These are phyloP conservation scores for Protobothrops mucrosquamatus DNA, from an alignment of 2,113 vertebrate genomes.

Conservation along the genomic window DNA sequence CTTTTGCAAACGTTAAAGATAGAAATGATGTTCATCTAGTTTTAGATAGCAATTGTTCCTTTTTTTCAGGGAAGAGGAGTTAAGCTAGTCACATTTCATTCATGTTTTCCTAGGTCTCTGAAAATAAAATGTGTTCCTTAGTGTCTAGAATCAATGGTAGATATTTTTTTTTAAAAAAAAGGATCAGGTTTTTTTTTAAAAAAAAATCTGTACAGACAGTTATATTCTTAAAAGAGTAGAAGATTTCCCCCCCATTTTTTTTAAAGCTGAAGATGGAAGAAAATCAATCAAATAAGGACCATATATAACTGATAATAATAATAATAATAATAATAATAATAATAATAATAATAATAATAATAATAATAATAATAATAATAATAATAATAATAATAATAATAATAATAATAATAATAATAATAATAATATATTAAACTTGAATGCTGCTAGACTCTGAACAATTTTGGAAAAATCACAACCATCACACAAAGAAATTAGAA, in stretches of 20 bases:
- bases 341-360: background rate
- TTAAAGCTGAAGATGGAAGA: background rate
- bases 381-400: too few relatives aligned
- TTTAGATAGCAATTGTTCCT: background rate
- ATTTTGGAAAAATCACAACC: background rate
- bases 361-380: background rate
- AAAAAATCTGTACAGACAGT: background rate
- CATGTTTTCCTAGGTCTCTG: background rate
- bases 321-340: too few relatives aligned
- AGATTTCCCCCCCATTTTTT: background rate
- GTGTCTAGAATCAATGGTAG: background rate
- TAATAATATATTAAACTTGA: background rate
- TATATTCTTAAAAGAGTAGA: background rate
- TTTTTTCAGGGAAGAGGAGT: background rate
- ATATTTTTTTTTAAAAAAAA: background rate
- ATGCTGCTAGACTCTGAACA: background rate
- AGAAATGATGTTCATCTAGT: background rate
- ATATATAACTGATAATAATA: background rate
- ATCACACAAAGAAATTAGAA: background rate
- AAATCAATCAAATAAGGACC: background rate
- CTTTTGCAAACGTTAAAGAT: background rate
- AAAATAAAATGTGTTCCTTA: background rate
- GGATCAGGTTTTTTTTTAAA: too few relatives aligned
- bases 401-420: background rate
- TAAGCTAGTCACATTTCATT: background rate